phyloP scores from a whole-genome alignment of 64 coral and sea anemone genomes.

The Montipora cactus region DNA sequence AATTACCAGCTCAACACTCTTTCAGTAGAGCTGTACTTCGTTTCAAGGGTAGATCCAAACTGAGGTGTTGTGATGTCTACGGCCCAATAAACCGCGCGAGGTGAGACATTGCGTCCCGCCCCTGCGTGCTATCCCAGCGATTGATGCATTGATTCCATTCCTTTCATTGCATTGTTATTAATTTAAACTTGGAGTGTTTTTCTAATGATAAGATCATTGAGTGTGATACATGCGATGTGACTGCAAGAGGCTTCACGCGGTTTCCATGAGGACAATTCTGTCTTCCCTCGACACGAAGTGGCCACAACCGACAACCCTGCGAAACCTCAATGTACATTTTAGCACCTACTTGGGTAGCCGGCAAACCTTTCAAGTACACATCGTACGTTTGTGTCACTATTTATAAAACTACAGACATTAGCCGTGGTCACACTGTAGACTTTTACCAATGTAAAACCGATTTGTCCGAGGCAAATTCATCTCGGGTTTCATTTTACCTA shows the following conservation, averaged over 20 bases:
- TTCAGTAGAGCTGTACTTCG: not conserved
- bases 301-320: not conserved
- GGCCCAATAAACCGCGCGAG: not conserved
- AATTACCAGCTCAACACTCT: not conserved
- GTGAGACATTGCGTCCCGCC: not conserved
- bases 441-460: too few relatives aligned
- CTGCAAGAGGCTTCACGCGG: not conserved
- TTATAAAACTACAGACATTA: conserved; percentile 16
- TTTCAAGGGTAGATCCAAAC: not conserved
- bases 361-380: not conserved
- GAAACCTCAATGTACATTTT: not conserved
- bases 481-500: too few relatives aligned
- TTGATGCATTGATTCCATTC: conserved; percentile 11
- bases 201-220: conserved; percentile 22
- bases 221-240: conserved; percentile 33
- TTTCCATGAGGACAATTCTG: not conserved
- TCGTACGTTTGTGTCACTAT: not conserved
- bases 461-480: too few relatives aligned
- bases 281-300: too few relatives aligned
- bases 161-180: conserved; percentile 18
- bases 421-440: too few relatives aligned
- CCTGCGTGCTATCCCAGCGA: not conserved
- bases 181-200: conserved; percentile 40
- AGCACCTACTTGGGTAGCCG: not conserved
- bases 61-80: not conserved